Percentiles rank a stretch among this genome's conserved stretches.
Evolutionary conservation across 1,140 invertebrate species (phyloP).

Genomic region (Caenorhabditis latens): DNA sequence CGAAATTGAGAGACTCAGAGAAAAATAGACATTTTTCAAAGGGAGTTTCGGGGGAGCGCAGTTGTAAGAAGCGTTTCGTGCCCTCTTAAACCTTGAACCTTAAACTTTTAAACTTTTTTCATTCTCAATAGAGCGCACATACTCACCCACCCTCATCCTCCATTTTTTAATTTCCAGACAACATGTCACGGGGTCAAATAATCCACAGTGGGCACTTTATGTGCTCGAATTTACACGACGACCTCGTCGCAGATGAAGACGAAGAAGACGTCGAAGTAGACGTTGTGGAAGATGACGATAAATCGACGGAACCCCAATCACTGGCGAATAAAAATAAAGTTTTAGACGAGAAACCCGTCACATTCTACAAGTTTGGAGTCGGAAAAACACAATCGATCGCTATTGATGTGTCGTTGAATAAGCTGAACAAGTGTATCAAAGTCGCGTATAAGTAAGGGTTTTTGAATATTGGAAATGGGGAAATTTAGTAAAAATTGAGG

Average conservation of each 20-base stretch:
- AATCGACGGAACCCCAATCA: slow-evolving; percentile 33
- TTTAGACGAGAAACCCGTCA: slow-evolving; percentile 77
- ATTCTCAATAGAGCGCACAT: too few species aligned
- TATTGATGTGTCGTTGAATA: slow-evolving; percentile 77
- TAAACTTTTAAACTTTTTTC: background rate
- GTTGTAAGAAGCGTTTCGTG: too few species aligned
- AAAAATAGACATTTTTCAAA: too few species aligned
- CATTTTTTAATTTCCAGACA: slow-evolving; percentile 19
- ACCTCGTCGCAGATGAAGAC: slow-evolving; percentile 67
- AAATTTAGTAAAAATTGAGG: too few species aligned
- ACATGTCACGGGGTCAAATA: slow-evolving; percentile 72
- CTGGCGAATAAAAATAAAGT: slow-evolving; percentile 33
- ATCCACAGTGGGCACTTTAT: slow-evolving; percentile 78
- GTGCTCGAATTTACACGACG: slow-evolving; percentile 77
- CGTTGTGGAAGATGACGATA: slow-evolving; percentile 75
- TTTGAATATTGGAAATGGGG: background rate
- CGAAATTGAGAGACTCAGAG: too few species aligned
- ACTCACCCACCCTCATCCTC: background rate
- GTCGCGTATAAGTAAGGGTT: slow-evolving; percentile 75
- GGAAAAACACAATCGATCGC: slow-evolving; percentile 77
- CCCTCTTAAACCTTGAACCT: too few species aligned
- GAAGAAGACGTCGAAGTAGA: slow-evolving; percentile 78
- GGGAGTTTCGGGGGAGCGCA: too few species aligned
- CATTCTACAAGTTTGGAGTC: slow-evolving; percentile 77
- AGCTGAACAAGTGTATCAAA: slow-evolving; percentile 77